Base-by-base conservation (phyloP, 2,113 vertebrate genomes). In the Epinephelus moara region DNA sequence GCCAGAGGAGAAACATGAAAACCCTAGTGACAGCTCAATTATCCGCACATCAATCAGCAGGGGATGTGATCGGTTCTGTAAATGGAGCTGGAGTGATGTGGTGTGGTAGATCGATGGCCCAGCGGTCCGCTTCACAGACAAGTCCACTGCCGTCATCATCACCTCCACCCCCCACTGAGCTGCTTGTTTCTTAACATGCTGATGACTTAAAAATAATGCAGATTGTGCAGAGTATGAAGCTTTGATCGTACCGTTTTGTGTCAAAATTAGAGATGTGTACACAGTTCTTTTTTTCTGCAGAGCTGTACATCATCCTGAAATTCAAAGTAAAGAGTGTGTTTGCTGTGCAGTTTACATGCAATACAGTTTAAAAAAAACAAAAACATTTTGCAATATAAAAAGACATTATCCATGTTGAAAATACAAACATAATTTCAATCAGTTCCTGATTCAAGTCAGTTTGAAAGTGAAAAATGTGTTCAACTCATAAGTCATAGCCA, bases 11-110 rank as follows among this genome's bases (percentile, higher is more conserved):
- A 89, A 93, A 93, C 91, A 92, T 94, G 91, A 86, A 92, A 92
- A 87, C 91, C 88, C 82, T 33, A 40, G 90, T 45, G 92, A 94
- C 91, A 93, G 92, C 91, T 95, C 93, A 94, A 95, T 96, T 95
- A 95, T 92, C 92, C 82, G 57, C 88, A 88, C 93, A 94, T 95
- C 93, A 94, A 92, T 95, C 94, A 93, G 89, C 81, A 21, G 78
- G 87, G 81, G 89, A 76, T 81, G 92, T 89, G 93, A 95, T 93
- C 92, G 93, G 82, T 84, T 88, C 80, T 94, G 84, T 92, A 90
- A 92, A 94, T 85, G 88, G 89, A 94, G 80, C 84, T 40, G 73
- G 77, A 88, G 78, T 79, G 89, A 91, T 91, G 93, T 91, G 88
- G 87, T 83, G 88, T 78, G 85, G 66, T 73, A 30, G 94, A 96